A percentile compares a stretch with the other conserved stretches of the same genome.
phyloP scores from a whole-genome alignment of 1,140 invertebrate genomes.

The Theocolax elegans region DNA sequence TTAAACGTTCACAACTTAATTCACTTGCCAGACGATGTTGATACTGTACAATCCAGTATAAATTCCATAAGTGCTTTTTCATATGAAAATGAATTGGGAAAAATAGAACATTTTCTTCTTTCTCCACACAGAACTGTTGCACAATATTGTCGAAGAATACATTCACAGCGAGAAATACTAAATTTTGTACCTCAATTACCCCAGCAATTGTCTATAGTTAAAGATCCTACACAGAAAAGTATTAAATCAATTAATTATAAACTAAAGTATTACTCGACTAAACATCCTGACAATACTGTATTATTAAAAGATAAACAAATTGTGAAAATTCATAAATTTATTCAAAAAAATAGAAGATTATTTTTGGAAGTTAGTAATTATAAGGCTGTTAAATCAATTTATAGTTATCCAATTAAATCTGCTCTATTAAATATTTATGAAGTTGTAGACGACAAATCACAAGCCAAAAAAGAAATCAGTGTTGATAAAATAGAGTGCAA shows the following conservation, averaged over 20 bases:
- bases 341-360: background rate
- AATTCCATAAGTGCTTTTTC: background rate
- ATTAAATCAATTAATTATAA: background rate
- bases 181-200: background rate
- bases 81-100: no score
- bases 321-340: background rate
- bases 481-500: background rate
- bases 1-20: constrained; percentile 2
- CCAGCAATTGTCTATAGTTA: background rate
- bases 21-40: constrained; percentile 2
- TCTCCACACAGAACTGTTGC: no score
- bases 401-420: background rate
- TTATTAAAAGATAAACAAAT: background rate
- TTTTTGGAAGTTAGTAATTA: background rate
- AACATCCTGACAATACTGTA: background rate
- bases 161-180: background rate
- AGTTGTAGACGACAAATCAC: background rate
- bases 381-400: background rate
- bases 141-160: background rate
- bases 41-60: background rate
- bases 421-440: background rate
- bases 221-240: background rate
- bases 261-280: background rate
- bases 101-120: no score
- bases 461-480: background rate